phyloP scores from a whole-genome alignment of 2,113 vertebrate species.

The Excalfactoria chinensis region DNA sequence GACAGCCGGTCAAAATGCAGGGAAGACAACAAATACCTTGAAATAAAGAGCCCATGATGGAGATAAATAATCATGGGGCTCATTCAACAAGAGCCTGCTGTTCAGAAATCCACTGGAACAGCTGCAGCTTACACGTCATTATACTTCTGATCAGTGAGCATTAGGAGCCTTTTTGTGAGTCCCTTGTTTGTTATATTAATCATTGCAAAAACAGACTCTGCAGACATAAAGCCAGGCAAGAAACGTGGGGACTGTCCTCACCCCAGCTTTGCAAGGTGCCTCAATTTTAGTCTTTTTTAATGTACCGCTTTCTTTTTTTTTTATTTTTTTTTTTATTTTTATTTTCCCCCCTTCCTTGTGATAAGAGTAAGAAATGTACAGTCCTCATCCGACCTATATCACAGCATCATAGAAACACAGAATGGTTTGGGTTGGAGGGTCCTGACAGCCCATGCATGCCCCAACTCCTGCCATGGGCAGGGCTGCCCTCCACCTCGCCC shows the following conservation, averaged over 20 bases:
- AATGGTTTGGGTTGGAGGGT: no score
- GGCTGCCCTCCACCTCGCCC: no score
- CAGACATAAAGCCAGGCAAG: not conserved
- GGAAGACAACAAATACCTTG: slow-evolving; percentile 48
- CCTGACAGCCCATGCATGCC: no score
- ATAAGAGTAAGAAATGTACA: not conserved
- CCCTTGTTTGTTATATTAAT: slow-evolving; percentile 63
- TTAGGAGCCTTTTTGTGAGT: slow-evolving; percentile 58
- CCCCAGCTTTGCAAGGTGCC: not conserved
- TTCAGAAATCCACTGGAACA: slow-evolving; percentile 65
- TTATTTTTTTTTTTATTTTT: not conserved
- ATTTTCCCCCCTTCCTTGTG: not conserved
- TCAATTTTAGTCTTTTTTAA: not conserved
- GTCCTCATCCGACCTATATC: not conserved
- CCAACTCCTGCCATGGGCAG: no score
- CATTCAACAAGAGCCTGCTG: slow-evolving; percentile 58
- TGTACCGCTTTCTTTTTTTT: not conserved
- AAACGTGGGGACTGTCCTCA: not conserved
- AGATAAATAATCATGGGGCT: slow-evolving; percentile 69
- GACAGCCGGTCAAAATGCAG: slow-evolving; percentile 51
- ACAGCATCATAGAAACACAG: no score
- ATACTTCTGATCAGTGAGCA: slow-evolving; percentile 55
- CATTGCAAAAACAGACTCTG: slow-evolving; percentile 37
- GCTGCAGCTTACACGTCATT: slow-evolving; percentile 62
- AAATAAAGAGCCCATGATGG: slow-evolving; percentile 60